Base-by-base conservation (phyloP, 1,140 invertebrate genomes). In the Argopecten irradians region DNA sequence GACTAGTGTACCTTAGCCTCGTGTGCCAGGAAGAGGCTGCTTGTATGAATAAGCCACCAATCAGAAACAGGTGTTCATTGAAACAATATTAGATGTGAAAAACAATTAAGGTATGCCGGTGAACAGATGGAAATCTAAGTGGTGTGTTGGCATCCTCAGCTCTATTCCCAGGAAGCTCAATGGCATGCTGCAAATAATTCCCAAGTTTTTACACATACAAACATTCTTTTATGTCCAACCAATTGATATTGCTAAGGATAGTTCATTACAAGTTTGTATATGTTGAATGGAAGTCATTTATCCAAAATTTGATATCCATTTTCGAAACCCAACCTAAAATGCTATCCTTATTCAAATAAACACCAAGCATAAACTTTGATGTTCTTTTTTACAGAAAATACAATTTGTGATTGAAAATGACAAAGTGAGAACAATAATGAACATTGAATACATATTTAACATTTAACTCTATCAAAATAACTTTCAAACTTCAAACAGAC, bases 31-130 rank as follows among this genome's bases (percentile, higher is more conserved):
- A 71, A 71, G 16, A 71, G 55, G 55, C 55, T 71, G 55, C 55
- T 71, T 71, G 55, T 71, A 71, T 8, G 55, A 71, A 71, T 71
- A 28, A 71, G 55, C n/a, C 55, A 71, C 22, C 55, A 71, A 71
- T 71, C 55, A 71, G 55, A 71, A 71, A 71, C 55, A 71, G 55
- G 55, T 71, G 55, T 71, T 71, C 55, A 71, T 71, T 71, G 55
- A 71, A 71, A 71, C 55, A 71, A 71, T 71, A 71, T 71, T 71
- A 71, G 55, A 71, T 71, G 55, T 71, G 55, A 71, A 71, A 71
- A 71, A 71, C 55, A 71, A 71, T 71, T 71, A 71, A 71, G 55
- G n/a, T 28, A 71, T 16, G 28, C 55, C 28, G 22, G 28, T 71
- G 55, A 71, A 71, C 55, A 71, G 55, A 71, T 71, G 55, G 55